Conservation (phyloP, 1,140 invertebrate genomes). For the Plodia interpunctella region DNA sequence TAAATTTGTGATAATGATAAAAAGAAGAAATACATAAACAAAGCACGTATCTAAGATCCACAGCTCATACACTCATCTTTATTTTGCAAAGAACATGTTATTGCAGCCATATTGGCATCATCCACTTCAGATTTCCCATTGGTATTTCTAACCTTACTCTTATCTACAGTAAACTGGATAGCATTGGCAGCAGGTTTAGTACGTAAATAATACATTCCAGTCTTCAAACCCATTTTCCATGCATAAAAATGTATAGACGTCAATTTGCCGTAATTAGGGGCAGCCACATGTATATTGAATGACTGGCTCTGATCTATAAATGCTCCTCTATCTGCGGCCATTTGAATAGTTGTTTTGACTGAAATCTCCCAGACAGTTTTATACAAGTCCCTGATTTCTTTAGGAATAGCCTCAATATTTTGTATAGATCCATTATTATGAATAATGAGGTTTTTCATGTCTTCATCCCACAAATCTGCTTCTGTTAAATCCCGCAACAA, state of each 20-base stretch:
- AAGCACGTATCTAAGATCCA: constrained; percentile 76
- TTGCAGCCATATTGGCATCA: constrained; percentile 84
- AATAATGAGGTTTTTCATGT: constrained; percentile 98
- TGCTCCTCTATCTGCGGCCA: constrained; percentile 98
- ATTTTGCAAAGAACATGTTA: constrained; percentile 93
- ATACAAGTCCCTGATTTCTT: constrained; percentile 93
- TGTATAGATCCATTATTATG: constrained; percentile 96
- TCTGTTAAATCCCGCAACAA: constrained; percentile 95
- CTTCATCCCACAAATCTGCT: constrained; percentile 93
- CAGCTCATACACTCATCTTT: constrained; percentile 93
- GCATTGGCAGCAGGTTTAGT: constrained; percentile 97
- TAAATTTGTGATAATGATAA: constrained; percentile 1
- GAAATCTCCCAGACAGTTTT: constrained; percentile 99
- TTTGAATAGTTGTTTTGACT: constrained; percentile 95
- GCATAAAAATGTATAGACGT: constrained; percentile 99
- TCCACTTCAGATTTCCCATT: constrained; percentile 61
- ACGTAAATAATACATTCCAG: constrained; percentile 99
- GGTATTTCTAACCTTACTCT: constrained; percentile 81
- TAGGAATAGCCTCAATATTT: constrained; percentile 92
- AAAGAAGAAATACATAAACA: background rate
- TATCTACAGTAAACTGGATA: constrained; percentile 99
- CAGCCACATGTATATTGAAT: constrained; percentile 96
- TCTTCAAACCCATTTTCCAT: constrained; percentile 98
- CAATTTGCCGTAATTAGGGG: constrained; percentile 94
- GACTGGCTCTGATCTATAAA: constrained; percentile 99